Evolutionary conservation across 2,113 vertebrate genomes (phyloP).

Genomic region (Jacana jacana): DNA sequence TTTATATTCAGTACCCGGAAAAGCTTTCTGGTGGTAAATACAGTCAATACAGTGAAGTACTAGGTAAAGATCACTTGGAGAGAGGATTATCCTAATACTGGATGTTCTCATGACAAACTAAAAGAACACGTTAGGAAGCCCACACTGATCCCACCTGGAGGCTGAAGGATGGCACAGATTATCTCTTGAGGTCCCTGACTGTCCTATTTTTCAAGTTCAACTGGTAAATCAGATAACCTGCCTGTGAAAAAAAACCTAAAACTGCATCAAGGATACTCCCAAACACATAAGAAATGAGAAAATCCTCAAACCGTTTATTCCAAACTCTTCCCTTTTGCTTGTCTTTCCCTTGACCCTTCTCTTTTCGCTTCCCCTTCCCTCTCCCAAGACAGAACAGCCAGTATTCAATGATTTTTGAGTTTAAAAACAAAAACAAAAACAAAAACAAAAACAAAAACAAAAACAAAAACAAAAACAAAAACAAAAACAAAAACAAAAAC

Average conservation of each 20-base stretch:
- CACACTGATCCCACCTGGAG: neutral
- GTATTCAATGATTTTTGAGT: neutral
- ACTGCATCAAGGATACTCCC: neutral
- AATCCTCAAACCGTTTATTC: neutral
- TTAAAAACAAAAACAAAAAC: neutral
- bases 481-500: no score
- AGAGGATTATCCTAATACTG: neutral
- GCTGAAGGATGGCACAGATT: neutral
- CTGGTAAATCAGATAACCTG: neutral
- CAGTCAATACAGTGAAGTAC: neutral
- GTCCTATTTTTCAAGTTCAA: neutral
- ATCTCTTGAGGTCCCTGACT: neutral
- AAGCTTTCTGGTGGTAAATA: neutral
- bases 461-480: no score
- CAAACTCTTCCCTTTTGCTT: neutral
- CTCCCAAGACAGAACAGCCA: neutral
- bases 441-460: no score
- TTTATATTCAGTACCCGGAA: neutral
- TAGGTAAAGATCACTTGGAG: neutral
- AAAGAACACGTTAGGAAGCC: neutral
- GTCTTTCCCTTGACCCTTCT: fast-evolving
- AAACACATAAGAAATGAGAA: neutral
- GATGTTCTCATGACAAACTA: neutral
- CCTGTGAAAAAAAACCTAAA: neutral
- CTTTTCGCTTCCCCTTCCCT: neutral